Evolutionary conservation across 1,140 invertebrate genomes (phyloP).

Genomic region (Ptiloglossa arizonensis): DNA sequence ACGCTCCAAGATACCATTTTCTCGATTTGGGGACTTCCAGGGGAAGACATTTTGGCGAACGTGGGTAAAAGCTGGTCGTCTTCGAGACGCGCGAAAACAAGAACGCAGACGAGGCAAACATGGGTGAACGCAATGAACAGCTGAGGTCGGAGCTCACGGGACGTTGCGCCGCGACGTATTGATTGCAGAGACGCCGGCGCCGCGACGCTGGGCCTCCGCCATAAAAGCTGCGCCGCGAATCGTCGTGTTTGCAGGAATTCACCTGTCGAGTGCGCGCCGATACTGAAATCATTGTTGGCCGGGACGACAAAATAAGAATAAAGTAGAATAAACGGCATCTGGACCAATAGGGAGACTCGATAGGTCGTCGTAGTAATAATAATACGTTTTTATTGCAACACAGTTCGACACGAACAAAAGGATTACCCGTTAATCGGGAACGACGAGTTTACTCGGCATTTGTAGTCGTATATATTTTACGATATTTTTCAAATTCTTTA

Average conservation of each 20-base stretch:
- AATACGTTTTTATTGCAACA: no score
- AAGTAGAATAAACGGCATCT: no score
- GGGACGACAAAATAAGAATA: no score
- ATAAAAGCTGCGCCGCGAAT: slow-evolving; percentile 59
- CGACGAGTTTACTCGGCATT: no score
- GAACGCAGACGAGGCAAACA: not conserved
- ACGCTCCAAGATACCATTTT: no score
- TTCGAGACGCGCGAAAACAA: not conserved
- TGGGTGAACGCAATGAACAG: slow-evolving; percentile 59
- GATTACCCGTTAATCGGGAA: no score
- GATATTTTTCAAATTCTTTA: no score
- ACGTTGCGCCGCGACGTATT: slow-evolving; percentile 71
- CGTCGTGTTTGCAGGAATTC: slow-evolving; percentile 54
- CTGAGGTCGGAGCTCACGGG: slow-evolving; percentile 69
- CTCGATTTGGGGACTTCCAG: no score
- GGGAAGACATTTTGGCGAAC: not conserved
- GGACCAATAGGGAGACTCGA: no score
- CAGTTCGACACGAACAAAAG: no score
- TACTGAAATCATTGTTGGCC: not conserved
- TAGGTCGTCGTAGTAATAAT: no score
- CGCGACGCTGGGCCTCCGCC: slow-evolving; percentile 54
- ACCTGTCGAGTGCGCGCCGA: slow-evolving; percentile 45
- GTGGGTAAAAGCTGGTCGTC: slow-evolving; percentile 13
- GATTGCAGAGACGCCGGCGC: slow-evolving; percentile 78
- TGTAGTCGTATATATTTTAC: no score